Base-by-base conservation (phyloP, 2,113 vertebrate genomes). In the Sciurus niger region DNA sequence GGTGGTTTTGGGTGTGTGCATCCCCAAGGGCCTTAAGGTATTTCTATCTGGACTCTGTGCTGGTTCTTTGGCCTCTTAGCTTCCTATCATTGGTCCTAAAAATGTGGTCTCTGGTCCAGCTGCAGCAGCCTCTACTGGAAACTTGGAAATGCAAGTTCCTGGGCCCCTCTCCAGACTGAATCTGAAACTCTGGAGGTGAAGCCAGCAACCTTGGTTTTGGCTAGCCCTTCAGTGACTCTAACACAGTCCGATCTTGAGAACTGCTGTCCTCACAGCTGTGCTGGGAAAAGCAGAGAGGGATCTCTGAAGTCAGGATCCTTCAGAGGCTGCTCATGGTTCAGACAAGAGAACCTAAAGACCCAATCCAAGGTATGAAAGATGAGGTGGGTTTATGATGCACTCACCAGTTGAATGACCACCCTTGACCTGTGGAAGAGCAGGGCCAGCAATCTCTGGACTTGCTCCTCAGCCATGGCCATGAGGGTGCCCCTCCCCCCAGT, bases 281-380 rank as follows among this genome's bases (percentile, higher is more conserved):
- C n/a, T n/a, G n/a, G 9, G 46, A 14, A 5, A 17, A 37, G n/a
- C n/a, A 65, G 24, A 0, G 17, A 30, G 3, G 32, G 3, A 4
- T 8, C 4, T n/a, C 86, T 83, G 43, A 34, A 22, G 10, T 70
- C 24, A 20, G 13, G 16, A 51, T 11, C 25, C 4, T 4, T 32
- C 20, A 22, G 17, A 74, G 46, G 48, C 48, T 40, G 16, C 17
- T 18, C 4, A 3, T 70, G 14, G n/a, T 13, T 70, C 73, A 90
- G 46, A 46, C 9, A 34, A 60, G 76, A 83, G 67, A 37, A 65
- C 2, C 18, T 1, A 11, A 65, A 24, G 24, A 10, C 8, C 16
- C 20, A 28, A 24, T 55, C 30, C 2, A 85, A 6, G 46, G 2
- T 12, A 28, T 14, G 46, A 79, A 55, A 32, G 37, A 30, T 2